Evolutionary conservation across 2,888 invertebrate genomes (phyloP).

Genomic region (Theodoxus fluviatilis): DNA sequence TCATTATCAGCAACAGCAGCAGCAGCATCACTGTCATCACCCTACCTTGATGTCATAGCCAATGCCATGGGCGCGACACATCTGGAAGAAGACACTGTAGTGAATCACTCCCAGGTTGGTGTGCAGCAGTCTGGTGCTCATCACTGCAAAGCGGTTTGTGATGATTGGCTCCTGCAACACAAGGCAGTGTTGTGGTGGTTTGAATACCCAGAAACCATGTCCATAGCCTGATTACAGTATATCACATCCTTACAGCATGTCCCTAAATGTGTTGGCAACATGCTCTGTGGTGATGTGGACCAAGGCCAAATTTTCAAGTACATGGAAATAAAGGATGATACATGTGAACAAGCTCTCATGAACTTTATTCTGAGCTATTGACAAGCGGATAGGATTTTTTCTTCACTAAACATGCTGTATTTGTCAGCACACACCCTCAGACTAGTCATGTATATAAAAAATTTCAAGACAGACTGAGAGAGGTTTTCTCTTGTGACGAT

Average conservation of each 20-base stretch:
- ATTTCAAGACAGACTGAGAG: too few relatives aligned
- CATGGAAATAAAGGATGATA: too few relatives aligned
- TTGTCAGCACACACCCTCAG: too few relatives aligned
- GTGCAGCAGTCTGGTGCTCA: constrained; percentile 62
- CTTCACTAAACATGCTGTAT: too few relatives aligned
- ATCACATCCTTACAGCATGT: background rate
- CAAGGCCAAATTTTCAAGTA: too few relatives aligned
- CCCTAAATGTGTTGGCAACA: too few relatives aligned
- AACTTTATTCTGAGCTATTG: too few relatives aligned
- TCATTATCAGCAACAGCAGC: background rate
- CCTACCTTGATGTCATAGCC: constrained; percentile 65
- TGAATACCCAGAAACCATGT: background rate
- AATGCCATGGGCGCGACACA: constrained; percentile 66
- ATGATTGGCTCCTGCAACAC: constrained; percentile 46
- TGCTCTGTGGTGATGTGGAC: too few relatives aligned
- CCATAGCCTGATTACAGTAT: background rate
- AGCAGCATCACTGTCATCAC: background rate
- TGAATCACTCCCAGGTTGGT: constrained; percentile 65
- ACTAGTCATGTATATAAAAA: too few relatives aligned
- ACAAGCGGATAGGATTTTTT: too few relatives aligned
- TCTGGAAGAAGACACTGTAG: constrained; percentile 66
- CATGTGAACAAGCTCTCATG: too few relatives aligned
- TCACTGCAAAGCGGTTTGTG: constrained; percentile 59
- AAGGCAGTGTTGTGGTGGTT: background rate
- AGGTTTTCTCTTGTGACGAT: too few relatives aligned